Evolutionary conservation across 2,797 vertebrate species (phyloP), one percentile per base, ranked within the genome.

Genomic region (Lagocephalus sceleratus): DNA sequence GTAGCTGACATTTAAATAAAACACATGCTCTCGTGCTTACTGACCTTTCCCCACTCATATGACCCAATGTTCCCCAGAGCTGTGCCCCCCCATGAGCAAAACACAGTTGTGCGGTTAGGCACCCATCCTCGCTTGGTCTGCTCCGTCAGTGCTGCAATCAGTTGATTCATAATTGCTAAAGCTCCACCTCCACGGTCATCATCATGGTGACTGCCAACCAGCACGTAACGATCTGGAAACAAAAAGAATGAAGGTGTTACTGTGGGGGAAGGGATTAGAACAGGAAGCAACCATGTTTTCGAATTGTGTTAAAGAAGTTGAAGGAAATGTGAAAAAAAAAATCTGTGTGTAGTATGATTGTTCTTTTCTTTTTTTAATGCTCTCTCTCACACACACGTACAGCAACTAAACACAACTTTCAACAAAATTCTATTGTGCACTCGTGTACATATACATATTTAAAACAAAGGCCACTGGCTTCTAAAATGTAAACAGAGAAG

Each of bases 41-140:
- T 85, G 76, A 98, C 95, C 95, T 97, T 93, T 59, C 92, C 94
- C 95, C 96, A 98, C 82, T 98, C 94, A 17, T 91, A 95, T 47
- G 95, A 97, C 58, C 96, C 95, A 2, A 97, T 83, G 67, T 93
- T 95, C 22, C 95, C 95, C 48, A 92, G 83, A 0, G 86, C 79
- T 0, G 93, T 92, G 59, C 93, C 95, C 75, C 93, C 95, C 93
- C 94, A 96, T 0, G 95, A 97, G 76, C 94, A 94, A 76, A 98
- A 97, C 72, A 95, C 66, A 32, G 94, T 85, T 49, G 93, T 96
- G 3, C 95, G 89, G 55, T 94, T 91, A 0, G 94, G 94, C 53
- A 91, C 90, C 94, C 94, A 96, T 54, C 93, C 94, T 55, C 38
- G 87, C 53, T 87, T 92, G 55, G 90, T 89, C 66, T 91, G 85